Evolutionary conservation across 2,888 invertebrate species (phyloP).

Genomic region (Thalpophila matura): DNA sequence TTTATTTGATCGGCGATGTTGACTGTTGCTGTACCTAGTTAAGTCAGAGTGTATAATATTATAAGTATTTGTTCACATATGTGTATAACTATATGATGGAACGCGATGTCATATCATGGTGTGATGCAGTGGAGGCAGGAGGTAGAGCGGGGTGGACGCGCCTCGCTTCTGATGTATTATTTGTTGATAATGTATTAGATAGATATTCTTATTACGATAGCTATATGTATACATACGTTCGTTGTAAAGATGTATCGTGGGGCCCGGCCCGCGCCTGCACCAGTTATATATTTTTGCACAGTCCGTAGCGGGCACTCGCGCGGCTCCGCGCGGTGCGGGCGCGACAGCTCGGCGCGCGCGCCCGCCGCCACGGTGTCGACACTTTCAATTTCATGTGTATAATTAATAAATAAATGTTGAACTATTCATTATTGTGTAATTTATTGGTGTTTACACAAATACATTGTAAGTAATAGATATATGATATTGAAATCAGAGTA

Average conservation of each 20-base stretch:
- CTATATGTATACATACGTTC: constrained; percentile 76
- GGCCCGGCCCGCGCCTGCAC: constrained; percentile 71
- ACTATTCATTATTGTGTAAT: constrained; percentile 71
- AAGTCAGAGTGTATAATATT: constrained; percentile 53
- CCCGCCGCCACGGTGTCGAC: constrained; percentile 34
- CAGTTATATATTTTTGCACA: constrained; percentile 88
- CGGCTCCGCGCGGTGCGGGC: constrained; percentile 24
- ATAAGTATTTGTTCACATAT: constrained; percentile 47
- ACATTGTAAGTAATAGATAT: too few relatives aligned
- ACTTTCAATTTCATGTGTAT: constrained; percentile 83
- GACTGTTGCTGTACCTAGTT: constrained; percentile 50
- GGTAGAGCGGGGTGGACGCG: constrained; percentile 31
- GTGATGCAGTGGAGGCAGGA: constrained; percentile 74
- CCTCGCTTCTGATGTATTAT: constrained; percentile 61
- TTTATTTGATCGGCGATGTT: constrained; percentile 11
- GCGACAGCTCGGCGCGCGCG: constrained; percentile 18
- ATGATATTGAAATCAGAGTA: too few relatives aligned
- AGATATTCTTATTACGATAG: constrained; percentile 74
- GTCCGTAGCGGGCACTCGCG: constrained; percentile 59
- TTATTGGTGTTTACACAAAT: neutral
- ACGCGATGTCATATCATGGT: constrained; percentile 86
- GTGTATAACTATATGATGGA: constrained; percentile 52
- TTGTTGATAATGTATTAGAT: constrained; percentile 76
- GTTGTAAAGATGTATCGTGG: constrained; percentile 68
- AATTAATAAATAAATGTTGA: constrained; percentile 85